A percentile compares a stretch with the other conserved stretches of the same genome.
Conservation (phyloP, 2,113 vertebrate genomes). For the Dryoscopus gambensis region DNA sequence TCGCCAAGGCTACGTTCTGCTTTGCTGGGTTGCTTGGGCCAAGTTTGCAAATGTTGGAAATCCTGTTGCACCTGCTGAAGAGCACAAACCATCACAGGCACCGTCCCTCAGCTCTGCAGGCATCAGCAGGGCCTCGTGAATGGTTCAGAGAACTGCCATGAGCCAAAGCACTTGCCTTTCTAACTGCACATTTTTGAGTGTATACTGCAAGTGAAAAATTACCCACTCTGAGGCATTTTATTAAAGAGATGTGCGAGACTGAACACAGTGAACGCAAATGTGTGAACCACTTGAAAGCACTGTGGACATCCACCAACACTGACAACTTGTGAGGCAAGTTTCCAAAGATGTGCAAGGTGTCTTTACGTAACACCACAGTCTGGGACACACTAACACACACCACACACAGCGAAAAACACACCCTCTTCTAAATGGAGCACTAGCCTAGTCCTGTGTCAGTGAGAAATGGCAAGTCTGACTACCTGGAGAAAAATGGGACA, state of each 20-base stretch:
- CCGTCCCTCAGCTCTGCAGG: neutral
- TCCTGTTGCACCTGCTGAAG: neutral
- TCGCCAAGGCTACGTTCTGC: neutral
- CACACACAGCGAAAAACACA: neutral
- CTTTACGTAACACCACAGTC: neutral
- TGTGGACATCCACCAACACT: constrained; percentile 1
- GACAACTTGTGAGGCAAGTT: constrained; percentile 12
- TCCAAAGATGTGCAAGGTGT: neutral
- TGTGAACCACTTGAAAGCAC: neutral
- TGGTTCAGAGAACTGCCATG: neutral
- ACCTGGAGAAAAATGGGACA: neutral
- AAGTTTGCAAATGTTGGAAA: neutral
- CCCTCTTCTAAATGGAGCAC: neutral
- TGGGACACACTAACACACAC: neutral
- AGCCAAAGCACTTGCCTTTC: neutral
- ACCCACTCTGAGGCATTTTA: neutral
- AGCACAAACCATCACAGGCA: neutral
- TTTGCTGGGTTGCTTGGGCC: neutral
- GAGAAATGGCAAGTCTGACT: neutral
- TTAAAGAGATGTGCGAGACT: neutral
- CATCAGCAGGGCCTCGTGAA: neutral
- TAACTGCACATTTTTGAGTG: neutral
- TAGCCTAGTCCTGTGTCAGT: neutral
- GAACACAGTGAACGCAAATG: neutral
- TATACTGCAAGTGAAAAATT: neutral